Conservation (phyloP, 1,140 invertebrate genomes). For the Papilio helenus region DNA sequence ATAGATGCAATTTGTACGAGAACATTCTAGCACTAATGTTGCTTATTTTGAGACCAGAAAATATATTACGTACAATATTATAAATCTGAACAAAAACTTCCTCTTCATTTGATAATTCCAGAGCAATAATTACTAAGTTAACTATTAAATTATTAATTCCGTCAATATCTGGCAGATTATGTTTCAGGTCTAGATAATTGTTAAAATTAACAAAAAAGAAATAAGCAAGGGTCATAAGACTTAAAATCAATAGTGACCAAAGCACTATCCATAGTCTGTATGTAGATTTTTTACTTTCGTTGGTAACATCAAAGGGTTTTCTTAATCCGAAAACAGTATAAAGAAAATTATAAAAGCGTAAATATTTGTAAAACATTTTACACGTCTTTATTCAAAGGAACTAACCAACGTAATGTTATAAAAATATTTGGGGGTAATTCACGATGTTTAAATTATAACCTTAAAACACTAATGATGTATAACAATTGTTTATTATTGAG, state of each 20-base stretch:
- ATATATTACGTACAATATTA: conserved; percentile 47
- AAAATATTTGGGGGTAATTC: neutral
- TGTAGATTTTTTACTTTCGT: conserved; percentile 24
- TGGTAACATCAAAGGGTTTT: conserved; percentile 49
- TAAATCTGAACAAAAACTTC: conserved; percentile 49
- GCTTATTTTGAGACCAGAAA: conserved; percentile 51
- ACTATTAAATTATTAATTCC: conserved; percentile 56
- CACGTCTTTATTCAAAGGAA: conserved; percentile 4
- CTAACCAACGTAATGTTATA: neutral
- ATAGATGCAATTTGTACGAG: conserved; percentile 54
- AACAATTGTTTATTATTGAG: neutral
- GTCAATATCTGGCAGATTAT: conserved; percentile 52
- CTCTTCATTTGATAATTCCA: conserved; percentile 48
- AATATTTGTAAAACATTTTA: conserved; percentile 64
- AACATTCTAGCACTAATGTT: conserved; percentile 51
- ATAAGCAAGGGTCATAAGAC: conserved; percentile 35
- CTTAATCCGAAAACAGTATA: conserved; percentile 55
- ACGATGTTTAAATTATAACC: neutral
- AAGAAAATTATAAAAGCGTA: conserved; percentile 54
- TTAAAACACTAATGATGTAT: neutral
- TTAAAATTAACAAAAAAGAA: conserved; percentile 43
- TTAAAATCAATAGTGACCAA: conserved; percentile 46
- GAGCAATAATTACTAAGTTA: conserved; percentile 53
- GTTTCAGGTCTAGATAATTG: conserved; percentile 47
- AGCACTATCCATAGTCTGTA: conserved; percentile 36